phyloP scores from a whole-genome alignment of 2,888 invertebrate species.

The Lymantria monacha region DNA sequence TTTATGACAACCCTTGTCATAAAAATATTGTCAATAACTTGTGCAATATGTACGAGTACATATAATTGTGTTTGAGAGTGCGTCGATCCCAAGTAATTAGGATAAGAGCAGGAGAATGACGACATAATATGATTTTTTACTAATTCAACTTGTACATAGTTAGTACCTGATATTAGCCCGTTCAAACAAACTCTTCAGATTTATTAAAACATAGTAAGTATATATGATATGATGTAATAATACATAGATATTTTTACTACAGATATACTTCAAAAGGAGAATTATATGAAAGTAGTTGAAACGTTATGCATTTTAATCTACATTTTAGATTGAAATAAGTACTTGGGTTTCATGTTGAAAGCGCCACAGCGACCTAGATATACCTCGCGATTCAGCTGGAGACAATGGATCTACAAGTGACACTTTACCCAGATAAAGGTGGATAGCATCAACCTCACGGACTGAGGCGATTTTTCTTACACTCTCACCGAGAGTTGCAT shows the following conservation, averaged over 20 bases:
- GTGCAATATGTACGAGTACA: too few relatives aligned
- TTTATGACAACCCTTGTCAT: too few relatives aligned
- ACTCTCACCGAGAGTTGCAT: not conserved
- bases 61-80: too few relatives aligned
- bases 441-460: constrained; percentile 35
- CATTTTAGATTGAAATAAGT: constrained; percentile 5
- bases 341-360: constrained; percentile 1
- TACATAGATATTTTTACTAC: not conserved
- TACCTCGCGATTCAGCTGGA: constrained; percentile 35
- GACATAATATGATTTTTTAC: too few relatives aligned
- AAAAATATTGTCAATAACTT: too few relatives aligned
- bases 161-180: too few relatives aligned
- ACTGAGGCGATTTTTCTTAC: not conserved
- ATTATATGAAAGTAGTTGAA: not conserved
- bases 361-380: constrained; percentile 18
- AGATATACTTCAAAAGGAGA: not conserved
- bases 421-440: constrained; percentile 57
- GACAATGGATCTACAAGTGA: constrained; percentile 46
- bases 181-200: too few relatives aligned
- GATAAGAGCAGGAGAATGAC: too few relatives aligned
- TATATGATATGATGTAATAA: too few relatives aligned
- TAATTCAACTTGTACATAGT: too few relatives aligned
- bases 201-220: too few relatives aligned
- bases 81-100: too few relatives aligned
- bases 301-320: not conserved